Conservation (phyloP, 2,113 vertebrate genomes). For the Motacilla alba region DNA sequence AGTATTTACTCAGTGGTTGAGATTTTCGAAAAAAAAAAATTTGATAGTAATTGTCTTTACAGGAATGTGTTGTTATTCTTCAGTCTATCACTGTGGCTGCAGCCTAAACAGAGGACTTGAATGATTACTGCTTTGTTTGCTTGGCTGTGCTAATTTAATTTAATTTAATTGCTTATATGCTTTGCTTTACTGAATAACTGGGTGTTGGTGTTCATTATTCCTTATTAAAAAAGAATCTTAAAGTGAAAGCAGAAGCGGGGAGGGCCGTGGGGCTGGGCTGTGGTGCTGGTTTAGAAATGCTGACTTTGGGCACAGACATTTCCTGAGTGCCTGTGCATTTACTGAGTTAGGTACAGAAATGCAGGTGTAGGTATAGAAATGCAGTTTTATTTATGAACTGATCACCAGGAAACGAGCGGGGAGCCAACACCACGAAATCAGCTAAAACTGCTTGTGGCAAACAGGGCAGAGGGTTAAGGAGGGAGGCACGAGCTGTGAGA, state of each 20-base stretch:
- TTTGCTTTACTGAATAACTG: conserved; percentile 77
- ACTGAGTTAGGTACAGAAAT: too few relatives aligned
- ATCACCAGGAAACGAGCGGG: not conserved
- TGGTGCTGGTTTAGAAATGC: not conserved
- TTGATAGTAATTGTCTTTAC: conserved; percentile 60
- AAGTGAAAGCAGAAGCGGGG: conserved; percentile 63
- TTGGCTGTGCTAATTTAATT: conserved; percentile 76
- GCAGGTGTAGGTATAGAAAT: too few relatives aligned
- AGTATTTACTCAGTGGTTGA: conserved; percentile 5
- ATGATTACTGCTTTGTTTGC: conserved; percentile 71
- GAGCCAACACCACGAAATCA: not conserved
- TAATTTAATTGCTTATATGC: conserved; percentile 68
- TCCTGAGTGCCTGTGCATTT: not conserved
- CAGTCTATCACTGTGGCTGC: conserved; percentile 55
- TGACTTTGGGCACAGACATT: not conserved
- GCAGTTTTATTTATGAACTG: not conserved
- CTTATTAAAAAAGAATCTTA: conserved; percentile 69
- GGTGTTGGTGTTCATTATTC: conserved; percentile 73
- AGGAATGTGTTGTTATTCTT: conserved; percentile 45
- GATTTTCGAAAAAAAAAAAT: conserved; percentile 36
- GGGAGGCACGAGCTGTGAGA: not conserved
- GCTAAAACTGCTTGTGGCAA: not conserved
- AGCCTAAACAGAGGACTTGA: conserved; percentile 56
- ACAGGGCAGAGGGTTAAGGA: not conserved
- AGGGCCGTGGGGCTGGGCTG: not conserved